Evolutionary conservation across 2,797 vertebrate species (phyloP).

Genomic region (Leuciscus waleckii): DNA sequence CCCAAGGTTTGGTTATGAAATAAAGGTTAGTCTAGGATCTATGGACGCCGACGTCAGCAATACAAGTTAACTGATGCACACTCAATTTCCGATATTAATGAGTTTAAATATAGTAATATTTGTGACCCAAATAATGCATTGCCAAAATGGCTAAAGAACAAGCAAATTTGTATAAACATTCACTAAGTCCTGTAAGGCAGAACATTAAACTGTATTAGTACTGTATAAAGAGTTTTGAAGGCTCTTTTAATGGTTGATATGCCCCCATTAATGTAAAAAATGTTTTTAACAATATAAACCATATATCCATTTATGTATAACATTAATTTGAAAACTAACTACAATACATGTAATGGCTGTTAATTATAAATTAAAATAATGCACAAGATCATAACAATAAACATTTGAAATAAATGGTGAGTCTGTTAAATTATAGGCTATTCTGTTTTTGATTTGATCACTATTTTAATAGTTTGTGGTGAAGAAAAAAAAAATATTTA

Average conservation of each 20-base stretch:
- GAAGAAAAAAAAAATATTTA: background rate
- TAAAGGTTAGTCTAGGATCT: slow-evolving; percentile 40
- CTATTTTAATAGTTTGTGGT: background rate
- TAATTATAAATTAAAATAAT: background rate
- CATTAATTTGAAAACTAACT: background rate
- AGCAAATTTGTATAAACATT: background rate
- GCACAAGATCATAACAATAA: background rate
- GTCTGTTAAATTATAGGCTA: background rate
- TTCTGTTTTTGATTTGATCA: background rate
- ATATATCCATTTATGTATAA: background rate
- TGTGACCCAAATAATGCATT: background rate
- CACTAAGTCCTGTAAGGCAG: background rate
- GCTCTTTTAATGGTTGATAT: background rate
- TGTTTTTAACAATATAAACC: background rate
- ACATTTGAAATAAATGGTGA: too few relatives aligned
- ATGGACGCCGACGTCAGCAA: background rate
- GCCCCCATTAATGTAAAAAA: background rate
- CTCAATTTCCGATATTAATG: background rate
- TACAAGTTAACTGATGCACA: background rate
- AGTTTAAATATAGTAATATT: background rate
- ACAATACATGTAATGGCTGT: background rate
- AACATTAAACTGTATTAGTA: background rate
- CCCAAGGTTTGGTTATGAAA: slow-evolving; percentile 57
- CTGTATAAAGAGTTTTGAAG: background rate
- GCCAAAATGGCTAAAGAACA: background rate